Percentiles rank a stretch among this genome's conserved stretches.
These are phyloP conservation scores for Pampus argenteus DNA, from an alignment of 2,797 vertebrate genomes.

Conservation along the genomic window DNA sequence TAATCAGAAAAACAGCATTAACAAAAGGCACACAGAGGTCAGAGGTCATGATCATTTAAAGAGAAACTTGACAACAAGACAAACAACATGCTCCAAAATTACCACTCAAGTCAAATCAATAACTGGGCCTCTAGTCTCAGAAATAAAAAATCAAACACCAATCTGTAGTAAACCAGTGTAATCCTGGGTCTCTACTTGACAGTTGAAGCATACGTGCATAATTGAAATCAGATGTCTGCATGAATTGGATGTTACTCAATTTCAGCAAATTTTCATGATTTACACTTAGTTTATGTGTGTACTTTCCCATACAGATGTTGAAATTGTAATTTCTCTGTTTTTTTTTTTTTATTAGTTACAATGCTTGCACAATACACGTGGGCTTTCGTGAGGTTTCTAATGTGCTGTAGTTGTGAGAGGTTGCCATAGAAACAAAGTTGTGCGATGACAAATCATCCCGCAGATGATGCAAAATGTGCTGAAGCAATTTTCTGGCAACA, in stretches of 20 bases:
- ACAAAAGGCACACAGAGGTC: neutral
- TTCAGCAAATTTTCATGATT: slow-evolving; percentile 28
- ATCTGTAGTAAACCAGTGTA: neutral
- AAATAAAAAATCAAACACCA: neutral
- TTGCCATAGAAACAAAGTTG: slow-evolving; percentile 18
- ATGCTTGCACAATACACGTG: slow-evolving; percentile 7
- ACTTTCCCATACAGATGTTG: slow-evolving; percentile 19
- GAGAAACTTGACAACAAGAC: neutral
- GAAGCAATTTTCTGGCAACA: slow-evolving; percentile 23
- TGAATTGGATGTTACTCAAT: slow-evolving; percentile 6
- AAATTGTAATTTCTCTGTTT: slow-evolving; percentile 18
- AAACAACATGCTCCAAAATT: neutral
- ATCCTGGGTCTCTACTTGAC: neutral
- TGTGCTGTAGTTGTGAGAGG: neutral
- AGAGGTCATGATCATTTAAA: too few relatives aligned
- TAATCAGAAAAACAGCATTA: neutral
- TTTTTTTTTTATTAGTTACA: slow-evolving; percentile 30
- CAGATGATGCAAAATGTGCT: slow-evolving; percentile 4
- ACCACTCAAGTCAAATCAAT: too few relatives aligned
- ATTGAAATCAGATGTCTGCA: slow-evolving; percentile 24
- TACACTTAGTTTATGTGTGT: neutral
- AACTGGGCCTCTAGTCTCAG: too few relatives aligned
- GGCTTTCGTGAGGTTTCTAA: neutral
- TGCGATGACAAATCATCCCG: slow-evolving; percentile 15
- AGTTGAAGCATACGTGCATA: neutral